Base-by-base conservation (phyloP, 1,140 invertebrate species). In the Episyrphus balteatus region DNA sequence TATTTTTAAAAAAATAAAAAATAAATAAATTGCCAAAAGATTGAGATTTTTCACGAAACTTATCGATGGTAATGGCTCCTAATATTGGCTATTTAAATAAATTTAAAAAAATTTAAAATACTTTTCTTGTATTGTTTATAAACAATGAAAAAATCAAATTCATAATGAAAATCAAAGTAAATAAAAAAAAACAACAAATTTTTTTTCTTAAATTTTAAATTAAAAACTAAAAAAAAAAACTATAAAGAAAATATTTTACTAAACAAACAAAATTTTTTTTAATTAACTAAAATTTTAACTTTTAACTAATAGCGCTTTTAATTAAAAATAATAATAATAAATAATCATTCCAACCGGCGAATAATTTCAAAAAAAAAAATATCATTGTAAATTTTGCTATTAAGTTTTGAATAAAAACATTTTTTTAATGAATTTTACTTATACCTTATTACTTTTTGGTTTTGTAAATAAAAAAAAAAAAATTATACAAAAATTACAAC, bases 61-160 rank as follows among this genome's bases (percentile, higher is more conserved):
- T 67, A 67, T 62, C 60, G 64, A 67, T 66, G 59, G 55, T 62
- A 67, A 67, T 67, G 65, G 65, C 65, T 67, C 65, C 64, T 62
- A 52, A 54, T 55, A 63, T 63, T 63, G 61, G 61, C 61, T 56
- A 55, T 34, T 32, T 12, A 32, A 41, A 42, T 32, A 48, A 17
- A 50, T 50, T 33, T 40, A 51, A 52, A 46, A n/a, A 9, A 58
- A 46, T 54, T 46, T 44, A 53, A 48, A 26, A 26, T 26, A 26
- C 21, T 26, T 26, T 26, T 26, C 21, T 26, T 26, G 21, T 26
- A 26, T 26, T 26, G 8, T 26, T 26, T 5, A 26, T 5, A 26
- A 26, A 39, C 13, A 53, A 54, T 50, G 36, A 37, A 44, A 51
- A 26, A 51, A 46, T 47, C 51, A 46, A 51, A 48, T 52, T 50